Conservation (phyloP, 2,797 vertebrate genomes). For the Halcyon badia region DNA sequence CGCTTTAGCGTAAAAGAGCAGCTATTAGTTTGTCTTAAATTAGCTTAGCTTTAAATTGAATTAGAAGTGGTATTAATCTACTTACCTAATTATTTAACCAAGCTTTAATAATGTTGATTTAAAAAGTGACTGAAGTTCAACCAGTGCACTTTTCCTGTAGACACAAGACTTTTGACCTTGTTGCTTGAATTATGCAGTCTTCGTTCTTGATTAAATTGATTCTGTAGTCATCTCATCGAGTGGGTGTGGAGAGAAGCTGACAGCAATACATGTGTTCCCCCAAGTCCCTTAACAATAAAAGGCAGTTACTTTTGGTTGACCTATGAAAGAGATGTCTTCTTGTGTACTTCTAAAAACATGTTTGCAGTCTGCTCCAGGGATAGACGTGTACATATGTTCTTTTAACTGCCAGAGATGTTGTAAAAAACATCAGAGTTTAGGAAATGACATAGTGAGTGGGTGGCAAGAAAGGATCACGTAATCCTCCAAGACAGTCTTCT, state of each 20-base stretch:
- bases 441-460: constrained; percentile 15
- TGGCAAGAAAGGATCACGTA: background rate
- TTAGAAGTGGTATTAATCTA: constrained; percentile 22
- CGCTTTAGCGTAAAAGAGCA: background rate
- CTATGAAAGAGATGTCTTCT: background rate
- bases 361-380: background rate
- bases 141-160: background rate
- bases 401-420: background rate
- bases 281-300: background rate
- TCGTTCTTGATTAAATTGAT: background rate
- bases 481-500: background rate
- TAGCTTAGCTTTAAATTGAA: constrained; percentile 36
- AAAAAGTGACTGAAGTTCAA: constrained; percentile 17
- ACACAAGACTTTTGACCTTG: constrained; percentile 5
- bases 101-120: background rate
- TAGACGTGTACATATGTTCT: background rate
- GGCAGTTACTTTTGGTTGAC: background rate
- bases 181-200: constrained; percentile 10
- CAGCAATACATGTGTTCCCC: background rate
- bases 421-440: constrained; percentile 16
- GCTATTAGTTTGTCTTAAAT: constrained; percentile 32
- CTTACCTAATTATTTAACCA: constrained; percentile 37
- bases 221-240: background rate
- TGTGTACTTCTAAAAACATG: background rate
- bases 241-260: background rate